phyloP scores from a whole-genome alignment of 2,113 vertebrate species.

The Dicrurus megarhynchus region DNA sequence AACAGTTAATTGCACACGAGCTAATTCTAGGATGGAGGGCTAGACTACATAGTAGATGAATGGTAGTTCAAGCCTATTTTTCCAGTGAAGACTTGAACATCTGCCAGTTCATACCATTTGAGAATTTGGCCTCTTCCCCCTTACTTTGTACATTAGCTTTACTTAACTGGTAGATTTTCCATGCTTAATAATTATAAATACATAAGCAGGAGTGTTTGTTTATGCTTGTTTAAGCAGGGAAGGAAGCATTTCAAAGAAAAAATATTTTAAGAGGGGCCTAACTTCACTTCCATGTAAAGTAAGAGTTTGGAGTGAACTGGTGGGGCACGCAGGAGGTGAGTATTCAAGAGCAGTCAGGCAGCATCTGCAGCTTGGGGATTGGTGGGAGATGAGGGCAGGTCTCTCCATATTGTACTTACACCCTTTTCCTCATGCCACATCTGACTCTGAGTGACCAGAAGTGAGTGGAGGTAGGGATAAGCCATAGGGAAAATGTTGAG shows the following conservation, averaged over 20 bases:
- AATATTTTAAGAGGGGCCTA: neutral
- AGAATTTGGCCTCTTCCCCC: neutral
- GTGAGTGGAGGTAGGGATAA: neutral
- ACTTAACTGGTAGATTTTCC: constrained; percentile 1
- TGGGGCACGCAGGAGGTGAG: fast-evolving
- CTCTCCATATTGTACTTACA: neutral
- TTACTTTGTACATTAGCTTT: neutral
- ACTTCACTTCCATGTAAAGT: neutral
- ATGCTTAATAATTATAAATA: neutral
- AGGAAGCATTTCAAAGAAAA: neutral
- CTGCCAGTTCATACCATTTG: neutral
- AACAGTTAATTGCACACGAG: neutral
- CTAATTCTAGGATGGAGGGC: neutral
- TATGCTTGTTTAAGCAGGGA: neutral
- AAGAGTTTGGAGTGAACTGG: neutral
- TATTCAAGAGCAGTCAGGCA: neutral
- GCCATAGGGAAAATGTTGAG: neutral
- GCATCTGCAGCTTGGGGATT: neutral
- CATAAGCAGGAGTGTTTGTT: neutral
- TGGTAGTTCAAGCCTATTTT: neutral
- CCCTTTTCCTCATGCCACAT: neutral
- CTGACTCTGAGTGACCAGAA: neutral
- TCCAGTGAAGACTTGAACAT: neutral
- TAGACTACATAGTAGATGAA: neutral
- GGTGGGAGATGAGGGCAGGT: neutral